Conservation (phyloP, 2,113 vertebrate genomes). For the Hydrochoerus hydrochaeris region DNA sequence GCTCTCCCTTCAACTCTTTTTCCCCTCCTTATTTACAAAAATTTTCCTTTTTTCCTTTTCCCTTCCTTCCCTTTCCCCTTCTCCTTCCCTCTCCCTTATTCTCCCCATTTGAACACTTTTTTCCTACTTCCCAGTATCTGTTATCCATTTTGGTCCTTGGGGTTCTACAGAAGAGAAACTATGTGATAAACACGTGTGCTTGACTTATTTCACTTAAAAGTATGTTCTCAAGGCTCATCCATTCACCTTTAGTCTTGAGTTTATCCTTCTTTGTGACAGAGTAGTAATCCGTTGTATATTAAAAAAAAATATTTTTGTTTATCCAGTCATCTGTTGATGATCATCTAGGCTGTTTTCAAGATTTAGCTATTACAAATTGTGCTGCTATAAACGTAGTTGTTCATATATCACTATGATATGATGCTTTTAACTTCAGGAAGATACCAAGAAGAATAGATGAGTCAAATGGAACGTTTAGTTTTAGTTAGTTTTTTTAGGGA, state of each 20-base stretch:
- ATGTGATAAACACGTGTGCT: not conserved
- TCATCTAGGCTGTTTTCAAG: not conserved
- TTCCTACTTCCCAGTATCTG: not conserved
- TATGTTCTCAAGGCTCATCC: not conserved
- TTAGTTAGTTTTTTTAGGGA: not conserved
- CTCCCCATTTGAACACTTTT: not conserved
- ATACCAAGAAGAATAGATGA: not conserved
- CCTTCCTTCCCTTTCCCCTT: not conserved
- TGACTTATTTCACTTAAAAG: not conserved
- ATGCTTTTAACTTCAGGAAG: not conserved
- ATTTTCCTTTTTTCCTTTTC: not conserved
- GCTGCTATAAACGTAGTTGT: not conserved
- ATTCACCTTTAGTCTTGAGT: not conserved
- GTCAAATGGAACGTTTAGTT: not conserved
- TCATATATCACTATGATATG: not conserved
- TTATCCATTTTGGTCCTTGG: not conserved
- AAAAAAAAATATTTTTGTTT: not conserved
- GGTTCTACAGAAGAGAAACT: not conserved
- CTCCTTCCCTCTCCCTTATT: not conserved
- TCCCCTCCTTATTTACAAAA: not conserved
- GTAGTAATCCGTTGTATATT: not conserved
- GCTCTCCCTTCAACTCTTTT: not conserved
- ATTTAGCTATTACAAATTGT: not conserved
- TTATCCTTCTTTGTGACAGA: not conserved
- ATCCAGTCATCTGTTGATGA: not conserved